Percentiles rank a stretch among this genome's conserved stretches.
phyloP scores from a whole-genome alignment of 2,797 vertebrate genomes.

The Artibeus lituratus region DNA sequence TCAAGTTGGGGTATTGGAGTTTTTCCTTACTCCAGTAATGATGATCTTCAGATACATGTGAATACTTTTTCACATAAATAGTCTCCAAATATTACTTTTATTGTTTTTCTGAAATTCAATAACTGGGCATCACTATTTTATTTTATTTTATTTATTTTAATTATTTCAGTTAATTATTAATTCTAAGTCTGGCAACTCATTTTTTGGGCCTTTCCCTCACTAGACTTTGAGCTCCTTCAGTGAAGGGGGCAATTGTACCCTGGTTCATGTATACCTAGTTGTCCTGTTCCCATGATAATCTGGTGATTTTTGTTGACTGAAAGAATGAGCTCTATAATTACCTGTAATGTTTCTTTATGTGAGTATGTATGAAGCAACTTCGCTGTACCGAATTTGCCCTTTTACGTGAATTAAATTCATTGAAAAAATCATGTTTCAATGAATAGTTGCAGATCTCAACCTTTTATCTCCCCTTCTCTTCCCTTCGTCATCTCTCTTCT shows the following conservation, averaged over 20 bases:
- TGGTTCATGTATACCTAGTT: not conserved
- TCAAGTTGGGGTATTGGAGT: slow-evolving; percentile 59
- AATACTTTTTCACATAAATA: not conserved
- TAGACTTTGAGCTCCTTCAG: not conserved
- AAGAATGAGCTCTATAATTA: slow-evolving; percentile 28
- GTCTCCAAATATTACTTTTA: not conserved
- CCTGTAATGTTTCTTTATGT: slow-evolving; percentile 33
- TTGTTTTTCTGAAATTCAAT: slow-evolving; percentile 32
- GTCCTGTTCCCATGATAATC: not conserved
- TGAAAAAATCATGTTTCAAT: slow-evolving; percentile 70
- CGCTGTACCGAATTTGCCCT: slow-evolving; percentile 43
- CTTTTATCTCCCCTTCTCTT: slow-evolving; percentile 67
- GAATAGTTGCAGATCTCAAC: slow-evolving; percentile 80
- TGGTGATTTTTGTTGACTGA: not conserved
- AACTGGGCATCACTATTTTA: not conserved
- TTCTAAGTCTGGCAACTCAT: not conserved
- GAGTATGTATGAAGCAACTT: slow-evolving; percentile 37
- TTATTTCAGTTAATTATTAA: not conserved
- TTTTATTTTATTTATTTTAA: not conserved
- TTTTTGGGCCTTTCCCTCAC: not conserved
- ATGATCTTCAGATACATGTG: not conserved
- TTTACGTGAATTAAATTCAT: slow-evolving; percentile 69
- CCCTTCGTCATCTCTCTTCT: slow-evolving; percentile 45
- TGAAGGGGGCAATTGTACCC: not conserved
- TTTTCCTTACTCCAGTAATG: no score